These are phyloP conservation scores for Bombus waltoni DNA, from an alignment of 1,140 invertebrate species.

Conservation along the genomic window DNA sequence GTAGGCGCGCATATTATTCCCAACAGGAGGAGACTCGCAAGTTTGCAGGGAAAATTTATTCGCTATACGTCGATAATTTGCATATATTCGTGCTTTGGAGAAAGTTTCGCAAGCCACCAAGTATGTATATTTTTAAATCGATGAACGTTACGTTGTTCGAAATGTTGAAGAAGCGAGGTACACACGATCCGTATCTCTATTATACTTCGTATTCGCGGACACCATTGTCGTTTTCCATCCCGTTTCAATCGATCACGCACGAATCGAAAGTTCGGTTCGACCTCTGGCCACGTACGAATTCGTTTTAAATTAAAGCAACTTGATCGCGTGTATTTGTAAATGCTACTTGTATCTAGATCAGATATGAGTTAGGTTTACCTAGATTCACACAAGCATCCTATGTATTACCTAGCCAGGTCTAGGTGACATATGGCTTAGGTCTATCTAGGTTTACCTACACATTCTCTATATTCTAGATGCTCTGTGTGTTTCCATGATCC, in stretches of 20 bases:
- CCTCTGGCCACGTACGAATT: background rate
- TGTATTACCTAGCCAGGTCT: background rate
- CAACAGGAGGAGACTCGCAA: background rate
- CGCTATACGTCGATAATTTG: conserved; percentile 7
- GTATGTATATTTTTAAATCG: too few relatives aligned
- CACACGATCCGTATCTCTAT: background rate
- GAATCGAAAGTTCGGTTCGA: background rate
- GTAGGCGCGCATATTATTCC: background rate
- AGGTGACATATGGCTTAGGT: conserved; percentile 32
- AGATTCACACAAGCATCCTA: conserved; percentile 1
- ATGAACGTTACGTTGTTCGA: background rate
- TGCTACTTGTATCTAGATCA: background rate
- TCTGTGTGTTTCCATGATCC: conserved; percentile 22
- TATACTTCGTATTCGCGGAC: too few relatives aligned
- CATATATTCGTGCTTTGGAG: background rate
- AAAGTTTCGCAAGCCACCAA: background rate
- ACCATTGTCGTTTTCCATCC: too few relatives aligned
- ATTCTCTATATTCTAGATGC: conserved; percentile 13
- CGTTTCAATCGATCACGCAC: too few relatives aligned
- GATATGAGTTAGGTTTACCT: conserved; percentile 43
- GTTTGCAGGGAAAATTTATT: background rate
- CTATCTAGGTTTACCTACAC: conserved; percentile 35
- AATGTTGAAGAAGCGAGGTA: background rate
- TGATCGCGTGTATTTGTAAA: background rate
- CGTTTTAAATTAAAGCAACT: background rate